These are phyloP conservation scores for Ricordea florida DNA, from an alignment of 92 coral and sea anemone genomes.

Conservation along the genomic window DNA sequence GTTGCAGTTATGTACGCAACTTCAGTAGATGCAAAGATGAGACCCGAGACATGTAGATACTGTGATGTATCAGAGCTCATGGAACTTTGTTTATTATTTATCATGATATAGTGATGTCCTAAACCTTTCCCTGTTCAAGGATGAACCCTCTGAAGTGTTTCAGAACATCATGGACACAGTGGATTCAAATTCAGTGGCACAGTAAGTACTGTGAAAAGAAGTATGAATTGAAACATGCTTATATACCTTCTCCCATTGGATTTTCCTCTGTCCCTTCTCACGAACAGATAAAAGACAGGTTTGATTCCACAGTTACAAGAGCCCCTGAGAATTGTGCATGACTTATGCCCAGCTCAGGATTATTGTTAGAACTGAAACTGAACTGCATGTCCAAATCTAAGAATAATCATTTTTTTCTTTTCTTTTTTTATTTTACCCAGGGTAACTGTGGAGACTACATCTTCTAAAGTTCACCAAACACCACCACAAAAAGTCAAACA, in stretches of 20 bases:
- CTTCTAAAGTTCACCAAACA: not conserved
- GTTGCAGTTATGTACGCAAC: no score
- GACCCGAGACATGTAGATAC: no score
- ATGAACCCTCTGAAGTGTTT: slow-evolving; percentile 48
- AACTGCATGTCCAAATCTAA: no score
- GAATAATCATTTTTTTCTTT: not conserved
- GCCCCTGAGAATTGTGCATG: no score
- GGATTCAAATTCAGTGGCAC: slow-evolving; percentile 3
- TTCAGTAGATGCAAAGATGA: no score
- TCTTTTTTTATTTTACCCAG: not conserved
- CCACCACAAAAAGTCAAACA: slow-evolving; percentile 24
- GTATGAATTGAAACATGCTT: not conserved
- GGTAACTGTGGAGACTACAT: not conserved
- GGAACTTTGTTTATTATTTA: not conserved
- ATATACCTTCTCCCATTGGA: no score
- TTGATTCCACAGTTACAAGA: no score
- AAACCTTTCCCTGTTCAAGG: slow-evolving; percentile 77
- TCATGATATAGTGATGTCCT: slow-evolving; percentile 67
- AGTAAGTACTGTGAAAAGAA: slow-evolving; percentile 4
- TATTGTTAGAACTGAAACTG: no score
- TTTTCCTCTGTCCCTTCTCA: no score
- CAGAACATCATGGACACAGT: slow-evolving; percentile 43
- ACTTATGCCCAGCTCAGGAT: no score
- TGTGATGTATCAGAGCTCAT: no score
- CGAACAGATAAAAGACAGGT: no score